These are phyloP conservation scores for Volucella inflata DNA, from an alignment of 2,888 invertebrate genomes.

Conservation along the genomic window DNA sequence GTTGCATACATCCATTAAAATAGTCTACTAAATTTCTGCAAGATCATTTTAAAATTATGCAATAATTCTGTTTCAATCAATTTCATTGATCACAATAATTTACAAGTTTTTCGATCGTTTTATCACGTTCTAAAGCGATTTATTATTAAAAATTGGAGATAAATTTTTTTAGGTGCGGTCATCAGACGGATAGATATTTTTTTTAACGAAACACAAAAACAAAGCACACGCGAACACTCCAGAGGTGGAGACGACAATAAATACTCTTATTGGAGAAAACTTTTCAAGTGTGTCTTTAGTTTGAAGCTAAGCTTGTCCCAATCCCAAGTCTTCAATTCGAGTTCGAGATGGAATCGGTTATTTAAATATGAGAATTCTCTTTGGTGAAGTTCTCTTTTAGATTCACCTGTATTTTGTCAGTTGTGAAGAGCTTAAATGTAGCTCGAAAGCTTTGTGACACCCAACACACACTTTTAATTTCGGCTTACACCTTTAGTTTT, in stretches of 20 bases:
- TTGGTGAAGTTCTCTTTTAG: slow-evolving; percentile 44
- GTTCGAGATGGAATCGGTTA: slow-evolving; percentile 36
- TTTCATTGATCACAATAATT: slow-evolving; percentile 6
- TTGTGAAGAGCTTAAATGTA: slow-evolving; percentile 55
- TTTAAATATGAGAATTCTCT: slow-evolving; percentile 33
- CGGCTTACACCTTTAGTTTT: slow-evolving; percentile 15
- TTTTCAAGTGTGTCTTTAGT: slow-evolving; percentile 62
- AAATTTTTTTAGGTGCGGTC: slow-evolving; percentile 71
- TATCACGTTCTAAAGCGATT: slow-evolving; percentile 1
- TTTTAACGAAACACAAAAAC: slow-evolving; percentile 63
- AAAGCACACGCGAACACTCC: slow-evolving; percentile 74
- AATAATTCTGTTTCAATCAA: background rate
- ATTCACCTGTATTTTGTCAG: slow-evolving; percentile 46
- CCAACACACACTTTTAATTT: slow-evolving; percentile 7
- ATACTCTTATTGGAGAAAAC: slow-evolving; percentile 54
- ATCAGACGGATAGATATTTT: slow-evolving; percentile 35
- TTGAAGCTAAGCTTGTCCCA: no score
- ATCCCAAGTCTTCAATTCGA: slow-evolving; percentile 24
- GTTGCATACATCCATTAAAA: slow-evolving; percentile 11
- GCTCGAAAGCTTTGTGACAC: slow-evolving; percentile 52
- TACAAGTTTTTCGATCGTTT: slow-evolving; percentile 25
- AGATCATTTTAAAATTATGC: slow-evolving; percentile 4
- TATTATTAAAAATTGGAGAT: slow-evolving; percentile 19
- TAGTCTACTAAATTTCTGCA: slow-evolving; percentile 19
- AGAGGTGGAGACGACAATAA: slow-evolving; percentile 72